Evolutionary conservation across 2,888 invertebrate species (phyloP).

Genomic region (Deilephila porcellus): DNA sequence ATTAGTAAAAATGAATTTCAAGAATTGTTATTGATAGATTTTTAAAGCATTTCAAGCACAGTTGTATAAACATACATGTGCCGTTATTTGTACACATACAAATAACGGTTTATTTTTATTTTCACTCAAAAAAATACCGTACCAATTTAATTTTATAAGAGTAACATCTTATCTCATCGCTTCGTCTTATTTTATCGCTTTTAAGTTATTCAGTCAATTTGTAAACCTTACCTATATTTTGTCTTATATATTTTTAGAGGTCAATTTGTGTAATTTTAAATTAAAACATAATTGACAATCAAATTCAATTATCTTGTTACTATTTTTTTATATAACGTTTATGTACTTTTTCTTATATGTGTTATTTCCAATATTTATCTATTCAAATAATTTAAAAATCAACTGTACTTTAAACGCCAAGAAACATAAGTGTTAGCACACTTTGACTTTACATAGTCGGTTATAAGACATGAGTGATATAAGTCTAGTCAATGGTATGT

Average conservation of each 20-base stretch:
- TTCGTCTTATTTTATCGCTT: background rate
- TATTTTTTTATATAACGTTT: too few species aligned
- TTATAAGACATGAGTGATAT: background rate
- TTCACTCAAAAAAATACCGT: too few species aligned
- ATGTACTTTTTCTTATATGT: too few species aligned
- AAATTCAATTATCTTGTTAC: too few species aligned
- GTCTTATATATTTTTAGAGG: background rate
- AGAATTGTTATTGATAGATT: constrained; percentile 1
- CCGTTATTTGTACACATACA: too few species aligned
- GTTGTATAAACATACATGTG: background rate
- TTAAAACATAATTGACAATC: too few species aligned
- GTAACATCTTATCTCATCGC: too few species aligned
- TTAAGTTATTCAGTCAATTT: background rate
- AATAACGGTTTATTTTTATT: background rate
- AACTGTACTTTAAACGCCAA: constrained; percentile 1
- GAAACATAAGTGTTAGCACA: background rate
- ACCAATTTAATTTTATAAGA: too few species aligned
- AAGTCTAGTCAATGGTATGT: constrained; percentile 31
- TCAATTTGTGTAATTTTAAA: too few species aligned
- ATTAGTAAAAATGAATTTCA: background rate
- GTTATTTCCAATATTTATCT: too few species aligned
- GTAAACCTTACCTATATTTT: background rate
- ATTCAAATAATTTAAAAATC: background rate
- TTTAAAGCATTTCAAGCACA: background rate
- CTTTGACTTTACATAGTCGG: background rate